Percentiles rank a stretch among this genome's conserved stretches.
phyloP scores from a whole-genome alignment of 2,113 vertebrate species.

The Poeciliopsis retropinna region DNA sequence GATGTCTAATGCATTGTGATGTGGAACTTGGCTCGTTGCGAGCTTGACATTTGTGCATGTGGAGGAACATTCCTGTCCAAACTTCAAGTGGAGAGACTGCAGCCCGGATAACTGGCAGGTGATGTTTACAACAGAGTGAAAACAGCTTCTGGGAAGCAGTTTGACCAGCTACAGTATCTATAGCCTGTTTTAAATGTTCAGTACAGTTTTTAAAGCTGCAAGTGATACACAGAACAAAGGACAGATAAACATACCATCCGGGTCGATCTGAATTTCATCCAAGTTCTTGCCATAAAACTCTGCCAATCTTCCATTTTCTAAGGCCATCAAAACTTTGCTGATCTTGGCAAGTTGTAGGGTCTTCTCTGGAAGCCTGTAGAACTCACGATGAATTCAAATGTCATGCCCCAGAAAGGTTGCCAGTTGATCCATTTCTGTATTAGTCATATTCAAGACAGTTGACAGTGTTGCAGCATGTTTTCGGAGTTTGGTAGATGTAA shows the following conservation, averaged over 20 bases:
- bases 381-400: slow-evolving; percentile 24
- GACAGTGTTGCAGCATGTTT: slow-evolving; percentile 44
- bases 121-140: too few species aligned
- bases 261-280: slow-evolving; percentile 22
- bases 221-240: neutral
- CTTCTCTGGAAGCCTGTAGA: slow-evolving; percentile 34
- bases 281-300: slow-evolving; percentile 39
- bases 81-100: too few species aligned
- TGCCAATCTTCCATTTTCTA: slow-evolving; percentile 10
- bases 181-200: too few species aligned
- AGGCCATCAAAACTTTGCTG: slow-evolving; percentile 35
- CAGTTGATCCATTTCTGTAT: slow-evolving; percentile 42
- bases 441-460: slow-evolving; percentile 35
- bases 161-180: too few species aligned
- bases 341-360: slow-evolving; percentile 24
- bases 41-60: too few species aligned
- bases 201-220: too few species aligned
- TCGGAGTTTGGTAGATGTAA: slow-evolving; percentile 34
- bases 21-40: too few species aligned
- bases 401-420: slow-evolving; percentile 43
- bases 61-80: too few species aligned
- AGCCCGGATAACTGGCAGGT: too few species aligned
- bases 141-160: too few species aligned
- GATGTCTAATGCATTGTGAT: too few species aligned
- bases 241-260: neutral